Base-by-base conservation (phyloP, 2,888 invertebrate species). In the Ectobius pallidus region DNA sequence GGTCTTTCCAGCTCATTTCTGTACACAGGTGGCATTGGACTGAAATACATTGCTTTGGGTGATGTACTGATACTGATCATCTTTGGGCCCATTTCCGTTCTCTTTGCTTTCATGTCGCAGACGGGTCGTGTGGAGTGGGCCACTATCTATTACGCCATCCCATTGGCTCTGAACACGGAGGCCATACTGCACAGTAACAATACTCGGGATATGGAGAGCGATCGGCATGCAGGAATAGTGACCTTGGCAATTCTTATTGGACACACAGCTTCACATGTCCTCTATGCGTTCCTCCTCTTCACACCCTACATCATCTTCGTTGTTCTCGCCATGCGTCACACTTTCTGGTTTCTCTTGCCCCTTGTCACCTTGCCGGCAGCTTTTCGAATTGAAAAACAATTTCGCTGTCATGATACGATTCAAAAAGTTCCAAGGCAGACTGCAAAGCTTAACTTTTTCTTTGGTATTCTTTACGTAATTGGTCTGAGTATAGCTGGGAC, bases 171-270 rank as follows among this genome's bases (percentile, higher is more conserved):
- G 25, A 97, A 96, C 80, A 96, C 96, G 1, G 97, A 97, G 83
- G 97, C 97, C 67, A 97, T 97, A 80, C 85, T 98, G 72, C 97
- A 97, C 81, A 94, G 95, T 80, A 98, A 97, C 82, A 97, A 98
- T 81, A 95, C 96, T 0, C 88, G 97, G 77, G 97, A 97, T 84
- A 88, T 94, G 77, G 95, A 95, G 80, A 91, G 91, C 73, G 97
- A 97, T 81, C 89, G 90, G 75, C 90, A 90, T 81, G 97, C 94
- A 63, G 96, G 96, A 75, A 96, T 97, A 79, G 95, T 97, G 0
- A 98, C 97, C 18, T 84, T 97, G 78, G 96, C 97, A n/a, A 97
- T 97, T 80, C 84, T 97, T 70, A 91, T 97, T 77, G 97, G 97
- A 25, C 91, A 91, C 80, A 95, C 95, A 46, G 92, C 93, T 75